Conservation (phyloP, 2,888 invertebrate genomes). For the Gisinianus flammeolus region DNA sequence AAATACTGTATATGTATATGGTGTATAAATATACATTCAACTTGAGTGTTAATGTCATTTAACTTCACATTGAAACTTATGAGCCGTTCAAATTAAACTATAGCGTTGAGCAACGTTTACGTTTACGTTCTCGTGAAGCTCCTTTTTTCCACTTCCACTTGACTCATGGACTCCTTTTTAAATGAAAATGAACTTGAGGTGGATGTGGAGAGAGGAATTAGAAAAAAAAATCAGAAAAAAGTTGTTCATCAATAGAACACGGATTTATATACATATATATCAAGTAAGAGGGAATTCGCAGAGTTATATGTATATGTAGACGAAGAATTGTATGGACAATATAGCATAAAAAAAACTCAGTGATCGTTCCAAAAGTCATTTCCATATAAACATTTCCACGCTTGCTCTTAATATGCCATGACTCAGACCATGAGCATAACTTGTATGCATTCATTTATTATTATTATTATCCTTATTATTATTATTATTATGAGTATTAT, state of each 20-base stretch:
- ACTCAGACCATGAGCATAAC: conserved; percentile 3
- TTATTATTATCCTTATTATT: background rate
- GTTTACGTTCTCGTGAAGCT: too few species aligned
- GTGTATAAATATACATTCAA: background rate
- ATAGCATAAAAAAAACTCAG: too few species aligned
- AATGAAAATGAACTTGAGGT: background rate
- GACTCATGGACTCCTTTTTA: background rate
- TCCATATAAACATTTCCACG: conserved; percentile 15
- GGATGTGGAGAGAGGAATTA: background rate
- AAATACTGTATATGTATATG: background rate
- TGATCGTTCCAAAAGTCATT: too few species aligned
- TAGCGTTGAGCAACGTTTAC: too few species aligned
- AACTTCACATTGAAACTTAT: conserved; percentile 6
- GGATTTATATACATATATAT: background rate
- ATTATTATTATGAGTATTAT: too few species aligned
- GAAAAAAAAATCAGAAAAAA: background rate
- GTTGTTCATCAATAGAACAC: background rate
- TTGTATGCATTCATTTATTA: conserved; percentile 6
- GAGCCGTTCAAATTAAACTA: conserved; percentile 2
- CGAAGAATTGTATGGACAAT: too few species aligned
- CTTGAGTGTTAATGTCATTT: conserved; percentile 5
- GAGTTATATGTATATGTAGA: too few species aligned
- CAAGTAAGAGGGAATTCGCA: background rate
- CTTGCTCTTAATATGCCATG: background rate
- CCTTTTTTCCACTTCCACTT: too few species aligned